Conservation (phyloP, 2,797 vertebrate species). For the Pantherophis alleghaniensis region DNA sequence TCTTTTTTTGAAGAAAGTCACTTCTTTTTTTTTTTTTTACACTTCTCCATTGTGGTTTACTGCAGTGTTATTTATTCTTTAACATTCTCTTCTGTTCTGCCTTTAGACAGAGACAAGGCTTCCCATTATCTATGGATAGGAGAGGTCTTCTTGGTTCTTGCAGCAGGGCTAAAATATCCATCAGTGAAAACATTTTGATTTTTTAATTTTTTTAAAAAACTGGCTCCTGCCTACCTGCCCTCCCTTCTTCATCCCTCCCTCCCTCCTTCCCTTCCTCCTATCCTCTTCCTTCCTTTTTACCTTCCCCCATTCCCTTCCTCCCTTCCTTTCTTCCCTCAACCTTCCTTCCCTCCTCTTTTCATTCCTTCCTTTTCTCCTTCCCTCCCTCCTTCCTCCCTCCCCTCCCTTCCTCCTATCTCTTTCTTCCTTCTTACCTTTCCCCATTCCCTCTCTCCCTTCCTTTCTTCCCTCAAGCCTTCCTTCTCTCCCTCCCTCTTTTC, state of each 20-base stretch:
- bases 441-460: background rate
- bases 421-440: background rate
- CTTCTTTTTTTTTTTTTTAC: background rate
- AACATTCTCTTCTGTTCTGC: background rate
- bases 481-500: too few relatives aligned
- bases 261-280: background rate
- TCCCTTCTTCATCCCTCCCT: background rate
- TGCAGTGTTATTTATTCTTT: background rate
- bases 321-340: too few relatives aligned
- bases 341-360: too few relatives aligned
- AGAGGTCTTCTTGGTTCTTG: background rate
- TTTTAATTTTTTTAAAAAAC: background rate
- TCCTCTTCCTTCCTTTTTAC: background rate
- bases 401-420: background rate
- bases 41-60: background rate
- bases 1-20: background rate
- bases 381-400: background rate
- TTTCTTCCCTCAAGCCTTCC: background rate
- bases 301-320: too few relatives aligned
- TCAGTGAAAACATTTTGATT: background rate
- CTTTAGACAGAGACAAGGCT: background rate
- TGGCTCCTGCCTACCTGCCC: background rate
- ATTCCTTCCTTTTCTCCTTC: too few relatives aligned
- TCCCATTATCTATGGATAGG: background rate
- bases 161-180: background rate